Percentiles rank a stretch among this genome's conserved stretches.
phyloP scores from a whole-genome alignment of 2,797 vertebrate genomes.

The Sarcoramphus papa region DNA sequence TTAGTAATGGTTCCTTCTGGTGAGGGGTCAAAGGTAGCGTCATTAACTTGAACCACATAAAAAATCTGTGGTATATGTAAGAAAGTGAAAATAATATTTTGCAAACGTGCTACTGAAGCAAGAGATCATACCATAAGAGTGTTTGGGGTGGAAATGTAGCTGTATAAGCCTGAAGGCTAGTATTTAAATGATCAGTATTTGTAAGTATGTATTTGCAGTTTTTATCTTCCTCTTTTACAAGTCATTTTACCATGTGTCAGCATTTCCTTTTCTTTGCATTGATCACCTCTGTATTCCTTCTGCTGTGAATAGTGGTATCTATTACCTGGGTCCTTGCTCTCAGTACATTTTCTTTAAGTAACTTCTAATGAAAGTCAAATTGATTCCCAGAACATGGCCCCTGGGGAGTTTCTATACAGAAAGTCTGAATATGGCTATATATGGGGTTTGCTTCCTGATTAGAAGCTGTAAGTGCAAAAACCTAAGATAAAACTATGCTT shows the following conservation, averaged over 20 bases:
- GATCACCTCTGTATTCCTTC: neutral
- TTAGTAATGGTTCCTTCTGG: neutral
- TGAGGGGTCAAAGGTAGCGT: neutral
- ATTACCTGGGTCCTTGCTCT: neutral
- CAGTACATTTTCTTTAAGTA: neutral
- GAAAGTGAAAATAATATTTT: neutral
- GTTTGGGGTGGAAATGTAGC: neutral
- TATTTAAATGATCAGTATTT: neutral
- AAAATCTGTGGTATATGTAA: neutral
- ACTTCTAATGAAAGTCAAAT: neutral
- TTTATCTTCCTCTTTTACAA: neutral
- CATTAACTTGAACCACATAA: neutral
- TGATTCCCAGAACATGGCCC: neutral
- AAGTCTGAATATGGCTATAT: neutral
- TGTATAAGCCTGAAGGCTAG: neutral
- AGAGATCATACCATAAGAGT: neutral
- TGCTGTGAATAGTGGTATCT: neutral
- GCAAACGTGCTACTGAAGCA: neutral
- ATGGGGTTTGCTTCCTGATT: neutral
- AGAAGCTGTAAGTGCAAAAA: neutral
- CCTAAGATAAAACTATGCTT: neutral
- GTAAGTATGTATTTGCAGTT: neutral
- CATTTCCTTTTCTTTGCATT: neutral
- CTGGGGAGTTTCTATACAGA: neutral
- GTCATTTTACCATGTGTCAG: neutral